Conservation (phyloP, 2,888 invertebrate species). For the Smittia sp. region DNA sequence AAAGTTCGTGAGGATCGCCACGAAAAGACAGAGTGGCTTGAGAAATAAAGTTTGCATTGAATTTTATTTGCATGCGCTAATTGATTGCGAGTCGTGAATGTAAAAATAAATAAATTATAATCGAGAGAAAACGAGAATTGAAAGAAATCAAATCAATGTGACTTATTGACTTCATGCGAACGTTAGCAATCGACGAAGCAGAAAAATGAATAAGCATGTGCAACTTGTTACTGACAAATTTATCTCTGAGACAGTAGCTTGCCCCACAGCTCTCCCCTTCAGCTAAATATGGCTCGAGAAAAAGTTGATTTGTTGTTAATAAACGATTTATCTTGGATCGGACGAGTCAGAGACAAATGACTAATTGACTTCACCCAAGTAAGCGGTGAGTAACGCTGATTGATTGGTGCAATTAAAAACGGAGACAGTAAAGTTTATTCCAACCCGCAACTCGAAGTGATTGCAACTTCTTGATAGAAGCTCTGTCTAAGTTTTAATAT, state of each 20-base stretch:
- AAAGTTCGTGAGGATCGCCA: neutral
- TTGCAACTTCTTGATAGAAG: neutral
- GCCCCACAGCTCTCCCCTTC: too few relatives aligned
- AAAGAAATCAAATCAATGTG: constrained; percentile 11
- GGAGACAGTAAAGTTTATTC: neutral
- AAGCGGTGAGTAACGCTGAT: constrained; percentile 18
- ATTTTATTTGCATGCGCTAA: constrained; percentile 1
- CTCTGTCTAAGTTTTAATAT: neutral
- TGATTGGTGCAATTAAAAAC: constrained; percentile 33
- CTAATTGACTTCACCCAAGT: neutral
- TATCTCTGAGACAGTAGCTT: neutral
- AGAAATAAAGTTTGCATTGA: constrained; percentile 29
- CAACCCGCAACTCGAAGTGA: neutral
- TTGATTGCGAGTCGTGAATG: neutral
- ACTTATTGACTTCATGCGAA: neutral
- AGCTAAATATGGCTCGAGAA: too few relatives aligned
- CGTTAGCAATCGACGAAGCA: neutral
- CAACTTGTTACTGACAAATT: constrained; percentile 36
- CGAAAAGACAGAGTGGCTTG: neutral
- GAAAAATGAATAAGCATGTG: neutral
- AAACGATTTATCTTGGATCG: too few relatives aligned
- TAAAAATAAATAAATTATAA: neutral
- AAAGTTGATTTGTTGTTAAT: too few relatives aligned
- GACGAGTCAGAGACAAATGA: neutral
- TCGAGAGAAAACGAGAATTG: neutral